These are phyloP conservation scores for Anguilla marmorata DNA, from an alignment of 2,797 vertebrate genomes.

Conservation along the genomic window DNA sequence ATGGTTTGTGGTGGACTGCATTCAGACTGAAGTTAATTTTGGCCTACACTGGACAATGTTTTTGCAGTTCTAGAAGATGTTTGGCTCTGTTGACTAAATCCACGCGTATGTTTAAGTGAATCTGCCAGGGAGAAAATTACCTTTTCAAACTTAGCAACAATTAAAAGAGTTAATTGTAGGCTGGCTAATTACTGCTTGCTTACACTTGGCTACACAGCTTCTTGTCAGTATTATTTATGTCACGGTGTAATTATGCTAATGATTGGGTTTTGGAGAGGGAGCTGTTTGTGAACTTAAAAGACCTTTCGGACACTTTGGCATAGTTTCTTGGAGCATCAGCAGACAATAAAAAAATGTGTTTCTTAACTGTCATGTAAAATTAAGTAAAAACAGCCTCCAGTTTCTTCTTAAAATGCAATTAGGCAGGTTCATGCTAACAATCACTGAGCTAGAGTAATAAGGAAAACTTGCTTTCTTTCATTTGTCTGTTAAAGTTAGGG, in stretches of 20 bases:
- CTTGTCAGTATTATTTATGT: background rate
- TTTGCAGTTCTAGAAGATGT: background rate
- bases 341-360: background rate
- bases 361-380: background rate
- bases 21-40: background rate
- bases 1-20: background rate
- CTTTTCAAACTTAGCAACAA: conserved; percentile 14
- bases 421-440: no score
- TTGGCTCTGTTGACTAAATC: background rate
- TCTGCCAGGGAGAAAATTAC: background rate
- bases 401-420: no score
- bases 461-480: no score
- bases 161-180: background rate
- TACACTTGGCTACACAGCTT: background rate
- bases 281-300: background rate
- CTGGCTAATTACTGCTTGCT: background rate
- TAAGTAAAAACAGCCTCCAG: no score
- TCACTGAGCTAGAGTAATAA: no score
- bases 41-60: background rate
- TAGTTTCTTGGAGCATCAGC: background rate
- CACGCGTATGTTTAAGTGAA: background rate
- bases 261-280: background rate
- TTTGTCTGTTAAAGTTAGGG: no score
- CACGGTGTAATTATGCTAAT: background rate
- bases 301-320: background rate